These are phyloP conservation scores for Mystacornis crossleyi DNA, from an alignment of 2,113 vertebrate species.

Conservation along the genomic window DNA sequence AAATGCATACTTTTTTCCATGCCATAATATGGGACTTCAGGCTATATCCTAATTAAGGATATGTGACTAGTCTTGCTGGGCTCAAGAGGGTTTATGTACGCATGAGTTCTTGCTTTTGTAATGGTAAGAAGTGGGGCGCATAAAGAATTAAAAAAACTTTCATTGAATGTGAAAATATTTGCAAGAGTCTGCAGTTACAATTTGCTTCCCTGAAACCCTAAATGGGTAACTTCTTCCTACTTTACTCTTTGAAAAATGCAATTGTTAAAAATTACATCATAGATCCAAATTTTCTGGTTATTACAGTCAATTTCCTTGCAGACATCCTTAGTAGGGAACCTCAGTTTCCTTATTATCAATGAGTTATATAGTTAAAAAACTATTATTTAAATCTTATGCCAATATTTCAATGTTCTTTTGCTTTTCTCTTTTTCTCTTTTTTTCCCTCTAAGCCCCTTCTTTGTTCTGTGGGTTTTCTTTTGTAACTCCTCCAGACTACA, in stretches of 20 bases:
- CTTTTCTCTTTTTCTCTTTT: constrained; percentile 83
- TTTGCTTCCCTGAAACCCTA: neutral
- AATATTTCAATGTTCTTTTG: constrained; percentile 80
- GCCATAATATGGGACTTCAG: neutral
- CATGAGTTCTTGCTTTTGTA: neutral
- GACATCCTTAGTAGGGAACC: constrained; percentile 36
- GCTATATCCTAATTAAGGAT: neutral
- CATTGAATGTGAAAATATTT: neutral
- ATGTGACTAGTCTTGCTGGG: neutral
- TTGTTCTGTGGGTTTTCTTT: constrained; percentile 97
- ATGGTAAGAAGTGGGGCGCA: neutral
- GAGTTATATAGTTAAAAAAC: constrained; percentile 35
- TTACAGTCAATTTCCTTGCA: constrained; percentile 60
- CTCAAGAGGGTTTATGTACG: neutral
- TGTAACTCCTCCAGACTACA: constrained; percentile 94
- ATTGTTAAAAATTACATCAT: constrained; percentile 42
- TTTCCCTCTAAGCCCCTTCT: constrained; percentile 87
- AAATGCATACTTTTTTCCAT: neutral
- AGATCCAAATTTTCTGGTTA: constrained; percentile 43
- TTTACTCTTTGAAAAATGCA: constrained; percentile 45
- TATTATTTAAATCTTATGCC: constrained; percentile 65
- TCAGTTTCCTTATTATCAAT: constrained; percentile 63
- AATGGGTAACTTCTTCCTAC: neutral
- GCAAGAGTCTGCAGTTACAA: neutral
- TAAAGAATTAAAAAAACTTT: neutral